These are phyloP conservation scores for Aradus depressus DNA, from an alignment of 2,888 invertebrate species.

Conservation along the genomic window DNA sequence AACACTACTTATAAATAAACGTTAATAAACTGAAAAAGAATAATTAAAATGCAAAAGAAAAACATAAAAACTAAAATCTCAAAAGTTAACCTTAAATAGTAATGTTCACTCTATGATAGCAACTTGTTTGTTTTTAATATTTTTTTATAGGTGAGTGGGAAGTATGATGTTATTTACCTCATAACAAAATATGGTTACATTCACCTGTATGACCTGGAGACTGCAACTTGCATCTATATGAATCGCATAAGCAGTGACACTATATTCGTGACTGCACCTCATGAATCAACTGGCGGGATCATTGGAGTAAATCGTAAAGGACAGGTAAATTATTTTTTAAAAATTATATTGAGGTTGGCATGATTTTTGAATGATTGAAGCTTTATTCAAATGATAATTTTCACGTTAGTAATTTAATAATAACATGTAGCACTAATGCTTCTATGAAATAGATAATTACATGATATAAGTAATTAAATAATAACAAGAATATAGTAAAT, in stretches of 20 bases:
- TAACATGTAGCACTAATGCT: too few species aligned
- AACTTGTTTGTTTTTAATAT: background rate
- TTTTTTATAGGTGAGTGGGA: slow-evolving; percentile 41
- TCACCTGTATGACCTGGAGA: slow-evolving; percentile 55
- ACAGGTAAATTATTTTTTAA: slow-evolving; percentile 29
- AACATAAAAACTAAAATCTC: too few species aligned
- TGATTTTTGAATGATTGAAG: background rate
- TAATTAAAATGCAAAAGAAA: too few species aligned
- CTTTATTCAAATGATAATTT: too few species aligned
- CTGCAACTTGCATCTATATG: slow-evolving; percentile 55
- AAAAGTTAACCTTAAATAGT: too few species aligned
- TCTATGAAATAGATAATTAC: too few species aligned
- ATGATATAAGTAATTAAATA: too few species aligned
- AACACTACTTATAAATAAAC: background rate
- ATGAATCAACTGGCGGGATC: slow-evolving; percentile 51
- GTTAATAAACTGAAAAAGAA: too few species aligned
- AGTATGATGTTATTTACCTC: slow-evolving; percentile 52
- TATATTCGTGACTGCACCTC: slow-evolving; percentile 55
- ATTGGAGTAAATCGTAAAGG: slow-evolving; percentile 43
- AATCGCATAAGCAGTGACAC: slow-evolving; percentile 57
- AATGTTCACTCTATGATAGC: background rate
- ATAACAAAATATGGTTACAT: slow-evolving; percentile 60
- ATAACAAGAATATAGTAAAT: too few species aligned
- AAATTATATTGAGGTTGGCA: background rate
- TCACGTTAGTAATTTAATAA: too few species aligned